Evolutionary conservation across 2,888 invertebrate genomes (phyloP).

Genomic region (Lasioglossum villosulum): DNA sequence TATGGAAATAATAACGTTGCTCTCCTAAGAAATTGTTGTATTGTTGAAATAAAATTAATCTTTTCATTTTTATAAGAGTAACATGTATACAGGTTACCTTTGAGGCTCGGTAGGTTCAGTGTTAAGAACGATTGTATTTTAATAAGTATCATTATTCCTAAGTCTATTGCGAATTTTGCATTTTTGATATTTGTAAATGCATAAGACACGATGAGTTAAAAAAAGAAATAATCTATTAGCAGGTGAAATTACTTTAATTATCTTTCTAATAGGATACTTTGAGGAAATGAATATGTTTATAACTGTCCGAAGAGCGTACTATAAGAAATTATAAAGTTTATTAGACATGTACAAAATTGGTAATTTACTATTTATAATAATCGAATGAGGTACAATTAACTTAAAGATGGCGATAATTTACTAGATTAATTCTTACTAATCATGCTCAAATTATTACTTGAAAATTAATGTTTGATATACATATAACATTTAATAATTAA

Average conservation of each 20-base stretch:
- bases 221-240: neutral
- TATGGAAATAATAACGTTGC: too few species aligned
- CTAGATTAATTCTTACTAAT: neutral
- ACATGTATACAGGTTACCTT: too few species aligned
- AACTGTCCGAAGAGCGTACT: neutral
- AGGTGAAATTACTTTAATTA: neutral
- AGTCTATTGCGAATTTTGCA: neutral
- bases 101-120: neutral
- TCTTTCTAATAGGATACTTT: too few species aligned
- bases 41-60: too few species aligned
- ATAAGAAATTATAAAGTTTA: neutral
- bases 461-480: neutral
- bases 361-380: neutral
- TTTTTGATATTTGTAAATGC: neutral
- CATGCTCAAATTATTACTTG: neutral
- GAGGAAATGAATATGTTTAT: neutral
- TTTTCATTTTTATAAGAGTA: too few species aligned
- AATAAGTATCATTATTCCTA: neutral
- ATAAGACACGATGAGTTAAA: neutral
- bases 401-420: neutral
- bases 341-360: neutral
- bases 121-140: too few species aligned
- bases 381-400: neutral
- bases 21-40: too few species aligned
- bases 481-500: neutral